These are phyloP conservation scores for Salvelinus fontinalis DNA, from an alignment of 2,113 vertebrate species.

Conservation along the genomic window DNA sequence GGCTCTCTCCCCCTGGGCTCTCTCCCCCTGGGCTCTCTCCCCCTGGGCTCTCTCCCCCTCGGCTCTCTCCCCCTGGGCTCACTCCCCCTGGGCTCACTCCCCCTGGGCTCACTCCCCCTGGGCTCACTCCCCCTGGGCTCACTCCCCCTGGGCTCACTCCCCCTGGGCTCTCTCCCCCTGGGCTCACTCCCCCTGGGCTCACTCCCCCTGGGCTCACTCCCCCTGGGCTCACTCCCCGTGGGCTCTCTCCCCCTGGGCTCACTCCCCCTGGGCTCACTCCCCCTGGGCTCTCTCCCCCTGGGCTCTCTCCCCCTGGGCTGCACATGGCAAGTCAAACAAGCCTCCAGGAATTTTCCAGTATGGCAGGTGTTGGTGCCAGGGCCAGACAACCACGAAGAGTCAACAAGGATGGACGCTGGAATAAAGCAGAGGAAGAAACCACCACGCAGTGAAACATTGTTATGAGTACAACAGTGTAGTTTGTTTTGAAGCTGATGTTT, in stretches of 20 bases:
- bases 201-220: constrained; percentile 43
- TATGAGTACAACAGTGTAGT: not conserved
- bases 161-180: constrained; percentile 32
- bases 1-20: constrained; percentile 41
- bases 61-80: constrained; percentile 32
- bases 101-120: constrained; percentile 33
- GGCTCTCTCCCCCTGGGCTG: constrained; percentile 42
- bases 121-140: constrained; percentile 38
- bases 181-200: constrained; percentile 39
- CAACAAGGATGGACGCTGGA: constrained; percentile 34
- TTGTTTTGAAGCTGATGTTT: not conserved
- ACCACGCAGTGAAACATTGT: not conserved
- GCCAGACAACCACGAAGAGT: constrained; percentile 60
- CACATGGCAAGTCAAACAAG: constrained; percentile 73
- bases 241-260: constrained; percentile 40
- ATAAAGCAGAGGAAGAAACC: constrained; percentile 11
- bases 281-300: constrained; percentile 34
- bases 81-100: constrained; percentile 41
- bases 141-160: constrained; percentile 43
- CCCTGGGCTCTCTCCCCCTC: constrained; percentile 41
- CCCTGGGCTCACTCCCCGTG: constrained; percentile 30
- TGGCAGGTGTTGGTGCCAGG: constrained; percentile 74
- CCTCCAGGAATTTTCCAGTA: constrained; percentile 71
- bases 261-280: constrained; percentile 44
- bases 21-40: constrained; percentile 38